Percentiles rank a stretch among this genome's conserved stretches.
Conservation (phyloP, 35 echinoderm and acorn worm genomes). For the Lytechinus variegatus region DNA sequence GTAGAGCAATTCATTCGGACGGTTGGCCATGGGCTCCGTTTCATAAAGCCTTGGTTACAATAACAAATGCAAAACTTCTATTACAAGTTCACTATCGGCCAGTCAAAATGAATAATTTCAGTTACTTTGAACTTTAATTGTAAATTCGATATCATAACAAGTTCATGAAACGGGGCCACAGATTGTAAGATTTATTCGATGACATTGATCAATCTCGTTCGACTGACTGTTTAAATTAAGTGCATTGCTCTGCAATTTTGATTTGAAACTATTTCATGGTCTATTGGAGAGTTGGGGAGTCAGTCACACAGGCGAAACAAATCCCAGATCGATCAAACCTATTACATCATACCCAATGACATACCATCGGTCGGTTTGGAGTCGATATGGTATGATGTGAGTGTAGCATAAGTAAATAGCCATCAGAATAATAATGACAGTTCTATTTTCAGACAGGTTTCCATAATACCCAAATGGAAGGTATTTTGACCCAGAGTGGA, state of each 20-base stretch:
- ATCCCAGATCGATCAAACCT: no score
- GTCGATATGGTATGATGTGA: no score
- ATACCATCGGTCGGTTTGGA: no score
- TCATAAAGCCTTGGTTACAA: no score
- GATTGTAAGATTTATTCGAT: background rate
- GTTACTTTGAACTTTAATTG: no score
- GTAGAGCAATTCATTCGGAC: no score
- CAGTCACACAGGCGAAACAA: background rate
- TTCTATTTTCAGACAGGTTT: background rate
- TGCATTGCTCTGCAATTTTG: background rate
- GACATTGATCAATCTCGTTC: background rate
- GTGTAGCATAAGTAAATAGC: background rate
- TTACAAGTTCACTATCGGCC: no score
- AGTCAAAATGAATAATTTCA: no score
- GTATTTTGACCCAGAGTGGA: background rate
- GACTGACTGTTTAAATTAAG: background rate
- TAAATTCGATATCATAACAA: no score
- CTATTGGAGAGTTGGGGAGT: background rate
- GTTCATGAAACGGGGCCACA: background rate
- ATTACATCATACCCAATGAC: no score
- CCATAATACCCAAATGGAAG: background rate
- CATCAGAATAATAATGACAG: background rate
- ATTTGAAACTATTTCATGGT: background rate
- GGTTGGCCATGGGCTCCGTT: no score
- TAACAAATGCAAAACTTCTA: no score